A percentile compares a stretch with the other conserved stretches of the same genome.
These are phyloP conservation scores for Hiodon tergisus DNA, from an alignment of 2,113 vertebrate genomes.

Conservation along the genomic window DNA sequence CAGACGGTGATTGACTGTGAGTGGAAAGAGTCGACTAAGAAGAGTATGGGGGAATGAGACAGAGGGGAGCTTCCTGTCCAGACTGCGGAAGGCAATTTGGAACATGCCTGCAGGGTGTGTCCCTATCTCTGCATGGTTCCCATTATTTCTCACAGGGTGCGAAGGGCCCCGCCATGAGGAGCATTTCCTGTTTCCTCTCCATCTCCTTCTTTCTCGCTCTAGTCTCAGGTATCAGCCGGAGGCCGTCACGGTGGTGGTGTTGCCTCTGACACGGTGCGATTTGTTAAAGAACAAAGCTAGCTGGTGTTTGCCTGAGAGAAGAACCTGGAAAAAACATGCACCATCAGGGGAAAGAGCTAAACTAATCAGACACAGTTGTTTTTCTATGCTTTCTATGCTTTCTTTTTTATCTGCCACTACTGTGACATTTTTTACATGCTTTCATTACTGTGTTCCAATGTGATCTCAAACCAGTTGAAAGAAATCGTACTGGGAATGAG, in stretches of 20 bases:
- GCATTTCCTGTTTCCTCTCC: conserved; percentile 53
- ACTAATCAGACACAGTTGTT: too few relatives aligned
- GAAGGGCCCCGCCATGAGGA: conserved; percentile 47
- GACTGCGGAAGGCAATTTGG: conserved; percentile 31
- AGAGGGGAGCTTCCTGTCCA: conserved; percentile 39
- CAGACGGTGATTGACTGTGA: too few relatives aligned
- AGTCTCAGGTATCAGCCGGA: conserved; percentile 32
- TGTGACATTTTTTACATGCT: too few relatives aligned
- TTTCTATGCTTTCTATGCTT: not conserved
- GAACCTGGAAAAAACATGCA: too few relatives aligned
- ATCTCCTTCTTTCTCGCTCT: not conserved
- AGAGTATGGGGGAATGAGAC: not conserved
- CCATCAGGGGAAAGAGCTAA: not conserved
- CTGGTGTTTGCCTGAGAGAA: too few relatives aligned
- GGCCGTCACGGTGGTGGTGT: conserved; percentile 32
- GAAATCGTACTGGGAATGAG: too few relatives aligned
- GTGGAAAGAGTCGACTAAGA: not conserved
- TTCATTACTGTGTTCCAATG: too few relatives aligned
- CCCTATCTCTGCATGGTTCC: conserved; percentile 43
- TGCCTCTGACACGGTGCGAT: not conserved
- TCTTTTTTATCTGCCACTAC: too few relatives aligned
- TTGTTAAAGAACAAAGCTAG: conserved; percentile 4
- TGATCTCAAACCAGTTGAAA: too few relatives aligned
- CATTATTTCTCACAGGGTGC: conserved; percentile 53
- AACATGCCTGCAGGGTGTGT: not conserved